Percentiles rank a stretch among this genome's conserved stretches.
Evolutionary conservation across 1,140 invertebrate species (phyloP).

Genomic region (Steinernema feltiae): DNA sequence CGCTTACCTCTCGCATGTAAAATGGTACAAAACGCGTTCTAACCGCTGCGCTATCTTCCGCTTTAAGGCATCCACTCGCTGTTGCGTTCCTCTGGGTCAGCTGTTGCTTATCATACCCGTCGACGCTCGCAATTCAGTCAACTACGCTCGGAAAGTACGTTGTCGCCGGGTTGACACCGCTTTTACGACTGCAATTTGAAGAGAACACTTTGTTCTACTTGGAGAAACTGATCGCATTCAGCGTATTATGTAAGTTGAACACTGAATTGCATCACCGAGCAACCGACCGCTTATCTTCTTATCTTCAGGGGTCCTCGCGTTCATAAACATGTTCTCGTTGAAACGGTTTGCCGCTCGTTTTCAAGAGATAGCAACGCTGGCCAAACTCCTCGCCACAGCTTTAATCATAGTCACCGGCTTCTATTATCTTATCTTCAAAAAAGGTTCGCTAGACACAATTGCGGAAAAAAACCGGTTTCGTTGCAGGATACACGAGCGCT

Average conservation of each 20-base stretch:
- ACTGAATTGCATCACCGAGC: background rate
- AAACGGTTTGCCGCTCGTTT: slow-evolving; percentile 41
- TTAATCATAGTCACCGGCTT: slow-evolving; percentile 48
- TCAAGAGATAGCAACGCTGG: slow-evolving; percentile 47
- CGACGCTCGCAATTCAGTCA: slow-evolving; percentile 48
- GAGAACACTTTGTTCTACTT: background rate
- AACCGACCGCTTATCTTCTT: too few species aligned
- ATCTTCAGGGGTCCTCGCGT: slow-evolving; percentile 39
- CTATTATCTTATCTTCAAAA: slow-evolving; percentile 45
- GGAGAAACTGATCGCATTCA: background rate
- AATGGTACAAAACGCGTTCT: slow-evolving; percentile 41
- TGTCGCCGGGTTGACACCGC: slow-evolving; percentile 15
- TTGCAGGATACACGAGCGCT: slow-evolving; percentile 22
- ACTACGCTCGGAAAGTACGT: slow-evolving; percentile 51
- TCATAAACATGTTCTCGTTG: slow-evolving; percentile 48
- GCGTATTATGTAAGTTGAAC: slow-evolving; percentile 15
- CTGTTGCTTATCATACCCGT: slow-evolving; percentile 44
- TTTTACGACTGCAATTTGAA: background rate
- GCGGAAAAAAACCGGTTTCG: too few species aligned
- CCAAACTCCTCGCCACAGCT: slow-evolving; percentile 42
- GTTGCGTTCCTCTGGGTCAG: slow-evolving; percentile 49
- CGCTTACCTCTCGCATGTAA: slow-evolving; percentile 48
- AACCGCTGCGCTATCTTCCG: background rate
- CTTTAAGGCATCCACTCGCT: slow-evolving; percentile 50
- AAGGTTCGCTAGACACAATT: too few species aligned